Conservation (phyloP, 1,140 invertebrate genomes). For the Nilaparvata lugens region DNA sequence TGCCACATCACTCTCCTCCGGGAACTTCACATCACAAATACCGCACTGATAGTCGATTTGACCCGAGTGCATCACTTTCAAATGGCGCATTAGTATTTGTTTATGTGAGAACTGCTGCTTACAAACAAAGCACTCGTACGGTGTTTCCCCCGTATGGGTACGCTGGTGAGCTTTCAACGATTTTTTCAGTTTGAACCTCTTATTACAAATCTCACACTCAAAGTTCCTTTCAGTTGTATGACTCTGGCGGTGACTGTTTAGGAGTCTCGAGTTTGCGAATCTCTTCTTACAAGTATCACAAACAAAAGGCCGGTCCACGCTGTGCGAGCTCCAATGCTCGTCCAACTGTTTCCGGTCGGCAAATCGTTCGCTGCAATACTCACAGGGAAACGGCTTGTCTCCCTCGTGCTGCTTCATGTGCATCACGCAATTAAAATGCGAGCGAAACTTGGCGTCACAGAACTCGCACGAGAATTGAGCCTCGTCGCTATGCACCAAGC, state of each 20-base stretch:
- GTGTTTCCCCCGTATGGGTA: conserved; percentile 45
- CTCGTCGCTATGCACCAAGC: conserved; percentile 18
- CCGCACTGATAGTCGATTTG: too few species aligned
- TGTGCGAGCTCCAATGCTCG: conserved; percentile 17
- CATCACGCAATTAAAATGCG: conserved; percentile 42
- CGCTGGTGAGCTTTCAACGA: conserved; percentile 34
- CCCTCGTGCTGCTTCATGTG: conserved; percentile 47
- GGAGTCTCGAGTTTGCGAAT: conserved; percentile 40
- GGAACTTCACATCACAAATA: too few species aligned
- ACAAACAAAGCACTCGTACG: too few species aligned
- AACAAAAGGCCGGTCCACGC: conserved; percentile 48
- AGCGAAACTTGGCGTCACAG: conserved; percentile 37
- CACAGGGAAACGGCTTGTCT: conserved; percentile 44
- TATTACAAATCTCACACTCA: too few species aligned
- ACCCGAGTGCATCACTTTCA: too few species aligned
- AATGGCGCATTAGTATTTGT: too few species aligned
- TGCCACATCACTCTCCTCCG: too few species aligned
- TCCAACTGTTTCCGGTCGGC: conserved; percentile 23
- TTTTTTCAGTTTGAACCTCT: conserved; percentile 41
- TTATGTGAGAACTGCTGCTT: too few species aligned
- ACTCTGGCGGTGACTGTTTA: neutral
- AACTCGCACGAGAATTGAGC: conserved; percentile 38
- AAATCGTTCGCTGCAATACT: conserved; percentile 41
- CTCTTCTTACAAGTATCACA: conserved; percentile 55
- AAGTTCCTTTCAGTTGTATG: too few species aligned